Conservation (phyloP, 2,113 vertebrate species). For the Boleophthalmus pectinirostris region DNA sequence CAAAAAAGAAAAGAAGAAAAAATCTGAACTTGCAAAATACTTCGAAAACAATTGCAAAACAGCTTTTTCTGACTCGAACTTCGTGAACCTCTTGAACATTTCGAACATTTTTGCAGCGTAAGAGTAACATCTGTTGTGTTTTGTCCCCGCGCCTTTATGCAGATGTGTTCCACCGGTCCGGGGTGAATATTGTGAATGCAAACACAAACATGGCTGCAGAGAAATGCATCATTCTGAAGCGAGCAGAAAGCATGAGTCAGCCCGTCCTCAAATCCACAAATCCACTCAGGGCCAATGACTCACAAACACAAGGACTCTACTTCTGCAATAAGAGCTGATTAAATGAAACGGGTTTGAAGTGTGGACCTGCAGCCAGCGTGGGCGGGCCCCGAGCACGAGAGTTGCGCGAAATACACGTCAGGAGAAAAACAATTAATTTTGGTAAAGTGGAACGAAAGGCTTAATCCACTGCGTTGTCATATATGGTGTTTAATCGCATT, state of each 20-base stretch:
- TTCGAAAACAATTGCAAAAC: background rate
- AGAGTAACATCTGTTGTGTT: slow-evolving; percentile 34
- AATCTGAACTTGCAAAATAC: background rate
- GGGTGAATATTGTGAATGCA: slow-evolving; percentile 59
- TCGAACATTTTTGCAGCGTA: background rate
- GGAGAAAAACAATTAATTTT: no score
- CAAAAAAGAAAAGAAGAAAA: no score
- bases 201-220: slow-evolving; percentile 61
- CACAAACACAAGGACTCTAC: background rate
- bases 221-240: slow-evolving; percentile 49
- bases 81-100: background rate
- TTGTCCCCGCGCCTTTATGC: slow-evolving; percentile 54
- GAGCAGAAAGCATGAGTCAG: slow-evolving; percentile 9
- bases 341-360: background rate
- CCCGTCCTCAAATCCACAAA: background rate
- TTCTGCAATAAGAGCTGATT: background rate
- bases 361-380: background rate
- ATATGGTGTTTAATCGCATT: no score
- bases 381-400: background rate
- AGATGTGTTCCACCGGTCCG: slow-evolving; percentile 50
- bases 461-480: no score
- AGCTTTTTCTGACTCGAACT: background rate
- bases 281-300: background rate
- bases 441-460: no score
- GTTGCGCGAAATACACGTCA: no score